A percentile compares a stretch with the other conserved stretches of the same genome.
Evolutionary conservation across 2,797 vertebrate species (phyloP).

Genomic region (Coendou prehensilis): DNA sequence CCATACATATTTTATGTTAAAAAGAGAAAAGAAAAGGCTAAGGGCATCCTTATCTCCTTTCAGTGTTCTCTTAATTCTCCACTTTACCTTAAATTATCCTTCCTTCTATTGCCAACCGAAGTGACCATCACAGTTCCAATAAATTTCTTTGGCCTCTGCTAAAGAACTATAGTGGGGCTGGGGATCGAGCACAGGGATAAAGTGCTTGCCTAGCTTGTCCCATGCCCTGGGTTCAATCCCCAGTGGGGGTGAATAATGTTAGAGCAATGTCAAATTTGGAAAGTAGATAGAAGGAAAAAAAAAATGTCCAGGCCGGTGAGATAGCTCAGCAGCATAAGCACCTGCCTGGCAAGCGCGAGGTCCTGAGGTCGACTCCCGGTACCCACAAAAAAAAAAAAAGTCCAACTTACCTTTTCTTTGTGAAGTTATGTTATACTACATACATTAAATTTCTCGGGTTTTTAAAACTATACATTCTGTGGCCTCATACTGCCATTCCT

Average conservation of each 20-base stretch:
- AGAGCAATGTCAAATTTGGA: slow-evolving; percentile 25
- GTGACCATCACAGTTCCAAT: not conserved
- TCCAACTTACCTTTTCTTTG: not conserved
- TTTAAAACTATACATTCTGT: slow-evolving; percentile 9
- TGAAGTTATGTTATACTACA: not conserved
- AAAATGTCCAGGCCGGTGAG: not conserved
- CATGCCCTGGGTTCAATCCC: not conserved
- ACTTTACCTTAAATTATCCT: not conserved
- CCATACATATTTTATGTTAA: not conserved
- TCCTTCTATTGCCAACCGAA: not conserved
- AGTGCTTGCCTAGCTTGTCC: not conserved
- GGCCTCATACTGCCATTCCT: not conserved
- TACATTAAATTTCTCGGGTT: not conserved
- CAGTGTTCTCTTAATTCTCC: not conserved
- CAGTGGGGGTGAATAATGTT: not conserved
- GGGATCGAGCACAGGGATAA: not conserved
- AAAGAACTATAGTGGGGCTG: not conserved
- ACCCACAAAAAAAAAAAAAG: not conserved
- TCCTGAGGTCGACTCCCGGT: too few species aligned
- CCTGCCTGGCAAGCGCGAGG: too few species aligned
- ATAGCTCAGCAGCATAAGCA: too few species aligned
- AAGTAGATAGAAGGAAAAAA: slow-evolving; percentile 43
- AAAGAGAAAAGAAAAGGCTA: not conserved
- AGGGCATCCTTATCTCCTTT: not conserved
- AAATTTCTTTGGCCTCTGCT: not conserved